Conservation (phyloP, 2,113 vertebrate genomes). For the Pelobates fuscus region DNA sequence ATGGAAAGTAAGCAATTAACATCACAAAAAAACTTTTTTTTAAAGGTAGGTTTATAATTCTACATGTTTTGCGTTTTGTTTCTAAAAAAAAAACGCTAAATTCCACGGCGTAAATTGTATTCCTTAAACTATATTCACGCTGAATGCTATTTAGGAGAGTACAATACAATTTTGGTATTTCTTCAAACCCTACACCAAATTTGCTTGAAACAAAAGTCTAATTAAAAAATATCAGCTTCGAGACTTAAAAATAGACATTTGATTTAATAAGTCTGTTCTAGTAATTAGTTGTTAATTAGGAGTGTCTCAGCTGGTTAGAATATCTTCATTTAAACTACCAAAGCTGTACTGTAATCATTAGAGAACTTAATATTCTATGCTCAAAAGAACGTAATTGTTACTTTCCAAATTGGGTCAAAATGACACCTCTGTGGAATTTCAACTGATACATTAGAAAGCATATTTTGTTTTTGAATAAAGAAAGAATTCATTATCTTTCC, state of each 20-base stretch:
- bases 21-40: neutral
- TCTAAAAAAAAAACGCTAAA: neutral
- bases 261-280: conserved; percentile 34
- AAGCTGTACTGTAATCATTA: conserved; percentile 21
- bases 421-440: conserved; percentile 43
- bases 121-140: neutral
- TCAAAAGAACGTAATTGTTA: conserved; percentile 35
- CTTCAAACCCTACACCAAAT: conserved; percentile 9
- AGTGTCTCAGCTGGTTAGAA: conserved; percentile 9
- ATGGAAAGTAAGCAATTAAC: conserved; percentile 23
- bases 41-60: neutral
- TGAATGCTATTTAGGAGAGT: neutral
- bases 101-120: neutral
- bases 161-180: neutral
- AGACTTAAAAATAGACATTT: conserved; percentile 31
- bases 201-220: conserved; percentile 12
- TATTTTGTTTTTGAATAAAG: conserved; percentile 26
- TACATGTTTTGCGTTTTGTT: neutral
- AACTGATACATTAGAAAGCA: conserved; percentile 26
- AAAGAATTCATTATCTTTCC: conserved; percentile 25
- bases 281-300: conserved; percentile 45
- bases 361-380: conserved; percentile 38
- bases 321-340: conserved; percentile 33
- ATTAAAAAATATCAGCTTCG: conserved; percentile 35
- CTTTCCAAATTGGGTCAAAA: conserved; percentile 34